Conservation (phyloP, 2,797 vertebrate species). For the Spinus pinus region DNA sequence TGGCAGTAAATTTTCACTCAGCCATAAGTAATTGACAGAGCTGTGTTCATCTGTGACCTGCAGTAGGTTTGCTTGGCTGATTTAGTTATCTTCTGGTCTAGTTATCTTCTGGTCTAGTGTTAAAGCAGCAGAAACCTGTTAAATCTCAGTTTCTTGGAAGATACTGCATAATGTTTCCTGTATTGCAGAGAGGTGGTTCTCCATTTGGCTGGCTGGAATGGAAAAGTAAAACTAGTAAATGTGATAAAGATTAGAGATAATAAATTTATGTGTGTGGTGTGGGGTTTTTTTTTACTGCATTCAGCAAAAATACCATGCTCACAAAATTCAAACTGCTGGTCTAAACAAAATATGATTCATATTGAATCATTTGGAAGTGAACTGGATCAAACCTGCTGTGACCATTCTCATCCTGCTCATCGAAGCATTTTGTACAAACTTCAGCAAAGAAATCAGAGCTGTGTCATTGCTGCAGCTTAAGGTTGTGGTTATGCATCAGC, state of each 20-base stretch:
- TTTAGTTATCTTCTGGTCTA: background rate
- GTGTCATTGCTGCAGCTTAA: background rate
- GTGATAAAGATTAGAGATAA: background rate
- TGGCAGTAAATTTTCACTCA: background rate
- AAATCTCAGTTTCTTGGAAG: background rate
- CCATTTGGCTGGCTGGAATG: background rate
- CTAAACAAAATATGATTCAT: conserved; percentile 5
- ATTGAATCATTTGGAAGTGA: background rate
- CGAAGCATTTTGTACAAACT: background rate
- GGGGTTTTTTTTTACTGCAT: background rate
- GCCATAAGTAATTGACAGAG: background rate
- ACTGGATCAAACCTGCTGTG: background rate
- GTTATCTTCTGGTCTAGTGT: background rate
- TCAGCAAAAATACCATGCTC: background rate
- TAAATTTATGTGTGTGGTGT: background rate
- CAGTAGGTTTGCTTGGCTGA: background rate
- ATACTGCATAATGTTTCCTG: background rate
- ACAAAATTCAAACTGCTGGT: background rate
- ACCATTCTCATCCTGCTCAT: background rate
- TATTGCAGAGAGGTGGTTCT: background rate
- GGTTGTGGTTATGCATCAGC: background rate
- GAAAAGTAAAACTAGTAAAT: background rate
- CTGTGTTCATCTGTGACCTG: background rate
- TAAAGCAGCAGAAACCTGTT: background rate
- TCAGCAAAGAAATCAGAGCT: background rate